These are phyloP conservation scores for Drosophila sturtevanti DNA, from an alignment of 1,140 invertebrate species.

Conservation along the genomic window DNA sequence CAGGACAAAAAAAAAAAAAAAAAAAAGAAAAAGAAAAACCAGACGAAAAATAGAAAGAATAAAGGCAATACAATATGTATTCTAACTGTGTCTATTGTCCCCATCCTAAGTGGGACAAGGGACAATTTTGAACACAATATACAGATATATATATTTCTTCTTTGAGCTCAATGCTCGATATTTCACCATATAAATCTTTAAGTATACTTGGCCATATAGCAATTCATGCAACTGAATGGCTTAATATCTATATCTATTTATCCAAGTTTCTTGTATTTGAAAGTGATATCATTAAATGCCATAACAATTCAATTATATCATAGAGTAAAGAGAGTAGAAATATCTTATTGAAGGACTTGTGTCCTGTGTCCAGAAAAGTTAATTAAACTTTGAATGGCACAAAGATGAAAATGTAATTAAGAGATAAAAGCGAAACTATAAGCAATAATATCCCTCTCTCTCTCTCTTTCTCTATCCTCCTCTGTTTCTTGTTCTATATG, in stretches of 20 bases:
- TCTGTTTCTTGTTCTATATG: background rate
- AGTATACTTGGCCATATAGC: background rate
- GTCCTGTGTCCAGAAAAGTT: conserved; percentile 46
- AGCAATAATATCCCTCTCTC: conserved; percentile 20
- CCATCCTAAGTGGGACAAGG: background rate
- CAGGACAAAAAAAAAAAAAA: background rate
- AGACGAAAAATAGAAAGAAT: background rate
- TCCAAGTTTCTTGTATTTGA: conserved; percentile 11
- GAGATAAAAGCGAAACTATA: conserved; percentile 73
- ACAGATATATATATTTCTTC: no score
- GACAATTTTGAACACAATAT: background rate
- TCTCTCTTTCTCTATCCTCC: background rate
- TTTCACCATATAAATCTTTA: background rate
- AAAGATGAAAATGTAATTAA: conserved; percentile 76
- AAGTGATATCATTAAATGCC: conserved; percentile 24
- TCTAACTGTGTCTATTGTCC: conserved; percentile 31
- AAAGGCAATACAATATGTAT: conserved; percentile 15
- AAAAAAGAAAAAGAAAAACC: background rate
- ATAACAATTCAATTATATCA: conserved; percentile 70
- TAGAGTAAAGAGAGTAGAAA: conserved; percentile 9
- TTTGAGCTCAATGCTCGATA: background rate
- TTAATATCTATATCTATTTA: conserved; percentile 16
- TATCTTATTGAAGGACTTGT: conserved; percentile 7
- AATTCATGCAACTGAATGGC: conserved; percentile 4
- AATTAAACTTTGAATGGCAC: conserved; percentile 71